Percentiles rank a stretch among this genome's conserved stretches.
These are phyloP conservation scores for Lynx canadensis DNA, from an alignment of 2,113 vertebrate species.

Conservation along the genomic window DNA sequence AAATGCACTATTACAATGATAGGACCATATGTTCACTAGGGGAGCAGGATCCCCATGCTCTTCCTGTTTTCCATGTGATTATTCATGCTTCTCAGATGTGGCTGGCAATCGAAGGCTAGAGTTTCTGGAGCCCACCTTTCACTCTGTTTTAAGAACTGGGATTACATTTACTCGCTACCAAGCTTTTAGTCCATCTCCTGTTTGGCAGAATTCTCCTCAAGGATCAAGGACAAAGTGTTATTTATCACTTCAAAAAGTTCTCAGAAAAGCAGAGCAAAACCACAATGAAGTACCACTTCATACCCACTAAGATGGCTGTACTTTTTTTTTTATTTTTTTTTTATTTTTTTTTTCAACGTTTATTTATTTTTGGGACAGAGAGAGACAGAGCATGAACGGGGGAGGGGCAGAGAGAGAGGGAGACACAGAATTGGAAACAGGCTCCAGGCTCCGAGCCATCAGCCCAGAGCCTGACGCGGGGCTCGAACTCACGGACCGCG, in stretches of 20 bases:
- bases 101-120: not conserved
- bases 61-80: not conserved
- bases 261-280: not conserved
- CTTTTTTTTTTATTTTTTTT: not conserved
- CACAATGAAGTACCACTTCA: not conserved
- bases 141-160: not conserved
- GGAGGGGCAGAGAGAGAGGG: too few relatives aligned
- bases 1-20: not conserved
- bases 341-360: too few relatives aligned
- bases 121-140: not conserved
- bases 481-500: too few relatives aligned
- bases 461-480: too few relatives aligned
- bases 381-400: too few relatives aligned
- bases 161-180: not conserved
- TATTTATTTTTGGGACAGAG: too few relatives aligned
- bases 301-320: not conserved
- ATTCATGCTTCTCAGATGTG: not conserved
- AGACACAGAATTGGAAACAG: too few relatives aligned
- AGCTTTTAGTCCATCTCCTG: not conserved
- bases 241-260: not conserved
- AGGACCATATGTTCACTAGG: not conserved
- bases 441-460: too few relatives aligned
- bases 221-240: not conserved
- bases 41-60: not conserved
- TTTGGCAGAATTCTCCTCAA: not conserved